A percentile compares a stretch with the other conserved stretches of the same genome.
Conservation (phyloP, 1,140 invertebrate genomes). For the Meloidogyne chitwoodi region DNA sequence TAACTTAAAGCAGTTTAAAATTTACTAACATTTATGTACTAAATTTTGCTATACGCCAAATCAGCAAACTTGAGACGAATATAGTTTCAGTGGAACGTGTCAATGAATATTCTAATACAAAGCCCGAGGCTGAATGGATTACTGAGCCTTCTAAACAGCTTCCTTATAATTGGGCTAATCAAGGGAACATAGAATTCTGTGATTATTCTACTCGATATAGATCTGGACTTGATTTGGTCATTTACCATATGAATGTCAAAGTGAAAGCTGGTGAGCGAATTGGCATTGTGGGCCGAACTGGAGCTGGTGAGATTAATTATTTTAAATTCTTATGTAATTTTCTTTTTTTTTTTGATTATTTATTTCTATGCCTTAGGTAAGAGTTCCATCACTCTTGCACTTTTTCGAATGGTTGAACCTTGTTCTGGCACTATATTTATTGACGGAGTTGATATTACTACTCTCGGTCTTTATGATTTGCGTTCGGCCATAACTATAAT, state of each 20-base stretch:
- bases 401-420: conserved; percentile 66
- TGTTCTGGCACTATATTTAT: conserved; percentile 66
- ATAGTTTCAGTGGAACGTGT: conserved; percentile 55
- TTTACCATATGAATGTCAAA: conserved; percentile 71
- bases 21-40: too few species aligned
- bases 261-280: conserved; percentile 71
- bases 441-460: conserved; percentile 69
- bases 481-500: conserved; percentile 77
- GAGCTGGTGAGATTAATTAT: conserved; percentile 61
- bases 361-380: conserved; percentile 60
- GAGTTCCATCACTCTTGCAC: conserved; percentile 64
- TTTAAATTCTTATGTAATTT: conserved; percentile 39
- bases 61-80: conserved; percentile 52
- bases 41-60: conserved; percentile 51
- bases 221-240: conserved; percentile 72
- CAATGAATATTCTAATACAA: conserved; percentile 53
- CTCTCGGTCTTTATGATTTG: conserved; percentile 70
- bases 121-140: conserved; percentile 59
- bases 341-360: background rate
- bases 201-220: conserved; percentile 62
- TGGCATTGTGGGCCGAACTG: conserved; percentile 68
- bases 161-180: conserved; percentile 61
- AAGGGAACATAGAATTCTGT: conserved; percentile 61
- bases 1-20: too few species aligned
- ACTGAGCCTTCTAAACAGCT: background rate